Evolutionary conservation across 2,888 invertebrate genomes (phyloP), one percentile per base, ranked within the genome.

Genomic region (Caenorhabditis uteleia): DNA sequence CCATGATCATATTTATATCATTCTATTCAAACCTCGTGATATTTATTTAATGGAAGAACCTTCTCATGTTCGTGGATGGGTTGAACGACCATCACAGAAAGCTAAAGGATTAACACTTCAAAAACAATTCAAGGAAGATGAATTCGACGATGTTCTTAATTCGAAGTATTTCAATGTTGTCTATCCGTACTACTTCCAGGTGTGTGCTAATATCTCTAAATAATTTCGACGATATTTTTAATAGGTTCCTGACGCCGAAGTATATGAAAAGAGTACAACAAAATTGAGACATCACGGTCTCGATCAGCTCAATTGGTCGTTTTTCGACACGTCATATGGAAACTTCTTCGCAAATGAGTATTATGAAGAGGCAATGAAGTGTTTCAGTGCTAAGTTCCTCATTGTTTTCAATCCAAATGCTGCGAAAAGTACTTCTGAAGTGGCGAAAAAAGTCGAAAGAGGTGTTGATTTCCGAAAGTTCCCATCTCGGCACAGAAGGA

Each of bases 241-340:
- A 23, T 36, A 80, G 74, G 79, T 80, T 7, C 80, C 80, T 8
- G 80, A 80, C 49, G 68, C 77, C 7, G 39, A 49, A n/a, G 29
- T 40, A 7, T 80, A 80, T 46, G 76, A 73, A 45, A 68, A 69
- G 16, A 75, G 77, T 34, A 67, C 64, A 21, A 79, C 79, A 0
- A 69, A 74, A 18, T 75, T 80, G 44, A 77, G 78, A 12, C 74
- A 77, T 20, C 80, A 81, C 65, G 71, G 75, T 38, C 57, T 81
- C 50, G 80, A 81, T 55, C 78, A 75, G 46, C 45, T 81, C 38
- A 80, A 81, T 46, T 81, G 81, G 81, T 70, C 70, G 36, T 44
- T 49, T 14, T 55, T 81, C 29, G 81, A 81, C 53, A n/a, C n/a
- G n/a, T n/a, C n/a, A n/a, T n/a, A n/a, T n/a, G n/a, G n/a, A n/a